These are phyloP conservation scores for Motacilla alba DNA, from an alignment of 2,113 vertebrate species.

Conservation along the genomic window DNA sequence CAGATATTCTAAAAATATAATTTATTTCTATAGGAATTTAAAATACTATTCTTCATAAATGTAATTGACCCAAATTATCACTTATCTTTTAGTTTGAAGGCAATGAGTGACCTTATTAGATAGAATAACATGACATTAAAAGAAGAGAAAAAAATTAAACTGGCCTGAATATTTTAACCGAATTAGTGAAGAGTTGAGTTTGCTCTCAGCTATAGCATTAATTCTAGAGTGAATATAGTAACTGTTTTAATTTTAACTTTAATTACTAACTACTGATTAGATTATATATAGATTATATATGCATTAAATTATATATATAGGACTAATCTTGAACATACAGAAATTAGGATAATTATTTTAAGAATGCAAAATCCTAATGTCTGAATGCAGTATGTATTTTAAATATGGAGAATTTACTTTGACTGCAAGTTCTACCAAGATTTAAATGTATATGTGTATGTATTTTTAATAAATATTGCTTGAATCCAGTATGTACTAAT, in stretches of 20 bases:
- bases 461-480: not conserved
- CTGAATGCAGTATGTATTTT: not conserved
- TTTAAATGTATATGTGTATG: not conserved
- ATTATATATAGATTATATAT: not conserved
- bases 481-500: not conserved
- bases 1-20: conserved; percentile 60
- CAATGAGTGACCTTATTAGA: not conserved
- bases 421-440: not conserved
- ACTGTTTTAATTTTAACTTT: not conserved
- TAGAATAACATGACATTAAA: not conserved
- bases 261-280: not conserved
- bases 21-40: conserved; percentile 7
- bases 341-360: not conserved
- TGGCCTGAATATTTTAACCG: not conserved
- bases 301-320: not conserved
- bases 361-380: not conserved
- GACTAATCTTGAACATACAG: not conserved
- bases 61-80: not conserved
- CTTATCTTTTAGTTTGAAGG: not conserved
- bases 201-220: not conserved
- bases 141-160: not conserved
- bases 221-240: not conserved
- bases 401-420: not conserved
- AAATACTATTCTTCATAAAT: not conserved
- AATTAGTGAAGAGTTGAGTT: not conserved